phyloP scores from a whole-genome alignment of 1,140 invertebrate genomes.

The Dolichoris vasculosae region DNA sequence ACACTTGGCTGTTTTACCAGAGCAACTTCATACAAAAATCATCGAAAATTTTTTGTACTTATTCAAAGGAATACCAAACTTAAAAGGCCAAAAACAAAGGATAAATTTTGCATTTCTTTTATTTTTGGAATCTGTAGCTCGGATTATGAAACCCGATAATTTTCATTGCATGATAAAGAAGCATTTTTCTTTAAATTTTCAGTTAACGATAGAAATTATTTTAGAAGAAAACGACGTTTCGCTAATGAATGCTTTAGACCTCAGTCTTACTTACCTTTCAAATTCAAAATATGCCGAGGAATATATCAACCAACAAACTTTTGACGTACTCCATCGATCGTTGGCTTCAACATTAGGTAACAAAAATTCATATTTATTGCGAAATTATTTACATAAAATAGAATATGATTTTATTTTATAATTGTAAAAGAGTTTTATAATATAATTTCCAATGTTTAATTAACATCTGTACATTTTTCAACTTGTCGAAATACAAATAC shows the following conservation, averaged over 20 bases:
- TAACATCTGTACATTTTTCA: too few relatives aligned
- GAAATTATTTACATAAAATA: not conserved
- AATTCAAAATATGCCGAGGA: conserved; percentile 51
- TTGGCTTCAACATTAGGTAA: conserved; percentile 57
- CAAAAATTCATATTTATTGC: not conserved
- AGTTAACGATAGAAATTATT: conserved; percentile 59
- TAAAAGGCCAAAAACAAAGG: conserved; percentile 45
- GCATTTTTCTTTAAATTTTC: conserved; percentile 53
- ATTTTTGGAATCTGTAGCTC: conserved; percentile 76
- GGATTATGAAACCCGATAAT: conserved; percentile 73
- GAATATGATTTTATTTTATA: too few relatives aligned
- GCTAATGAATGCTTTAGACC: conserved; percentile 64
- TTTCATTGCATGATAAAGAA: conserved; percentile 68
- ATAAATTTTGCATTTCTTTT: conserved; percentile 66
- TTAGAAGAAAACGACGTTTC: conserved; percentile 58
- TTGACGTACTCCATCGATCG: conserved; percentile 60
- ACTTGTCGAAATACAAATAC: too few relatives aligned
- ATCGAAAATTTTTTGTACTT: conserved; percentile 55
- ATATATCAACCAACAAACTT: conserved; percentile 59
- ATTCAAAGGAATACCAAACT: conserved; percentile 57
- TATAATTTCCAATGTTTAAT: too few relatives aligned
- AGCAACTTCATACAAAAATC: conserved; percentile 56
- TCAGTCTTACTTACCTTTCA: conserved; percentile 59
- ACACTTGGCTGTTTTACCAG: conserved; percentile 60
- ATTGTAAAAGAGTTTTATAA: too few relatives aligned